Base-by-base conservation (phyloP, 2,113 vertebrate genomes). In the Peromyscus maniculatus region DNA sequence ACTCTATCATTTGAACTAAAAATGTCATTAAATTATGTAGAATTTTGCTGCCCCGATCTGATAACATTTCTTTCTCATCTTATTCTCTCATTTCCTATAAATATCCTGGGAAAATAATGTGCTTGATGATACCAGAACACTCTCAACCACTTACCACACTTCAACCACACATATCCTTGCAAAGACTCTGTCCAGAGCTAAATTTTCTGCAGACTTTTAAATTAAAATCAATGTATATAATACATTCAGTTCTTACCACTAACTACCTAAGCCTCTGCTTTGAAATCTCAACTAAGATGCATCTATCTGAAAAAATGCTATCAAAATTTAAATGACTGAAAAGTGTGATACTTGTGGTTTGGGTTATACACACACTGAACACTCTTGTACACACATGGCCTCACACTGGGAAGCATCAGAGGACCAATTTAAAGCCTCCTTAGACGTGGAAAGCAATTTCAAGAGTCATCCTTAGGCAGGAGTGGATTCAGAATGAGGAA, bases 21-120 rank as follows among this genome's bases (percentile, higher is more conserved):
- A 90, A 82, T 80, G 2, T 64, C 62, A 28, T 43, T 96, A 80
- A 93, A 91, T 93, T 89, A 88, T 52, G 5, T 46, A 59, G 4
- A 79, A 24, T 62, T 96, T 92, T 89, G 7, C 59, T 78, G 19
- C 7, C 39, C 33, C 80, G 36, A 89, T 24, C 8, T 64, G 24
- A 28, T 93, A 6, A 75, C 21, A 59, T 33, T 49, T 75, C 43
- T 90, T 19, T 59, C 39, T 90, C 55, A 46, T 46, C 39, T 36
- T 62, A 59, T 17, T 74, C 22, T 74, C 64, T 52, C 7, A 74
- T 92, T 90, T 89, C 39, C 17, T 17, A 26, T 91, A 77, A 86
- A 62, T 79, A 80, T 26, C 82, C 15, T 88, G 28, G 22, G 24
- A 80, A 82, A 77, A 88, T 71, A 79, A 91, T 93, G 22, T 33